Percentiles rank a stretch among this genome's conserved stretches.
These are phyloP conservation scores for Pseudachorutes palmiensis DNA, from an alignment of 1,140 invertebrate species.

Conservation along the genomic window DNA sequence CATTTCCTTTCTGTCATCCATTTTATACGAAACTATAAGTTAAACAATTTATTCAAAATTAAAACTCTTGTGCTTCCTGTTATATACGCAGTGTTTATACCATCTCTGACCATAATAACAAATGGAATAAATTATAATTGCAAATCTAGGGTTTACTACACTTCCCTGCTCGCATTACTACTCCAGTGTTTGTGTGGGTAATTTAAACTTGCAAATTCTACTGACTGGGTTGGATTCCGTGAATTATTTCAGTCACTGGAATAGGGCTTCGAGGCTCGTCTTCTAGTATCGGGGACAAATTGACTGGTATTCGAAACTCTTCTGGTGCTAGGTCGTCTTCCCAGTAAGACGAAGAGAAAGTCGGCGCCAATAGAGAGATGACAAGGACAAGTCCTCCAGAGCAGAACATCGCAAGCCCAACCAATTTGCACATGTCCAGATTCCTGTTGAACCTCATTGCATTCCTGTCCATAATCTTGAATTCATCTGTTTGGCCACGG, in stretches of 20 bases:
- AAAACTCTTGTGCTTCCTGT: no score
- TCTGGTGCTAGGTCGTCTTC: conserved; percentile 42
- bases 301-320: conserved; percentile 30
- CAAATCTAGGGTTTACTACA: no score
- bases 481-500: conserved; percentile 43
- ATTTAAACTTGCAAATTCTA: conserved; percentile 10
- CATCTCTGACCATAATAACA: no score
- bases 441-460: conserved; percentile 48
- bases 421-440: conserved; percentile 48
- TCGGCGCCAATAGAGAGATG: conserved; percentile 47
- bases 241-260: conserved; percentile 38
- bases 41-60: no score
- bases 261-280: conserved; percentile 30
- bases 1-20: no score
- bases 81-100: no score
- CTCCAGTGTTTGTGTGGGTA: not conserved
- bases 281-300: conserved; percentile 14
- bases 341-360: conserved; percentile 45
- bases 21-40: no score
- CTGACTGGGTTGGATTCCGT: conserved; percentile 36
- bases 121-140: no score
- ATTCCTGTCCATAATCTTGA: conserved; percentile 46
- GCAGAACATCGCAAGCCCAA: conserved; percentile 49
- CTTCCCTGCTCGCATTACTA: not conserved
- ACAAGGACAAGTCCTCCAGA: conserved; percentile 48